Evolutionary conservation across 2,113 vertebrate genomes (phyloP), one percentile per base, ranked within the genome.

Genomic region (Solea solea): DNA sequence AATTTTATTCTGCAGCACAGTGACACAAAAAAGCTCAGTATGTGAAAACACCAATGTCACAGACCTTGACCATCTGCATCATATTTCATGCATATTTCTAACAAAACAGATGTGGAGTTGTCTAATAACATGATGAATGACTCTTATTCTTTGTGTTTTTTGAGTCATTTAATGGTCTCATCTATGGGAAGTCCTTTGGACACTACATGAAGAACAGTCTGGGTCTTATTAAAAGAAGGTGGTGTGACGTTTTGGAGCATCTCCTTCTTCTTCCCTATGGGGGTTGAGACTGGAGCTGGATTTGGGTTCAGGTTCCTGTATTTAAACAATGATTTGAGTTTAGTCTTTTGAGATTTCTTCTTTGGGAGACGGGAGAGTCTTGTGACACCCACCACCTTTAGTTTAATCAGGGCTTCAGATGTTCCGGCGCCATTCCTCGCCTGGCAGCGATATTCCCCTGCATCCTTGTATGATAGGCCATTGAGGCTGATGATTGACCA

Each of bases 401-500:
- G 93, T 16, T 92, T 95, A 44, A 98, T 95, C 49, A 90, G 91
- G 39, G 95, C 96, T 92, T 98, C 96, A 14, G 96, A 93, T 74
- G 81, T 91, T 59, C 96, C 96, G 14, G 95, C 97, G 89, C 96
- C 89, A 64, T 97, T 98, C 83, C 95, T 96, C 45, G 97, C 97
- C 81, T 94, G 95, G 77, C 97, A 98, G 53, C 94, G 94, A 83
- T 97, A 98, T 84, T 97, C 94, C 12, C 97, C 96, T n/a, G 96
- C 95, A 0, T 98, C 96, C 78, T 93, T 93, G 88, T 95, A 94
- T 0, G 95, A 96, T 77, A 98, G 91, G 13, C 94, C 95, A 1
- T 94, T 96, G 82, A 98, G 64, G 87, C 94, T 98, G 74, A 98
- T 94, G 51, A 97, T 94, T 4, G 97, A 98, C 96, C 96, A 97